Percentiles rank a stretch among this genome's conserved stretches.
Evolutionary conservation across 2,113 vertebrate genomes (phyloP).

Genomic region (Grantiella picta): DNA sequence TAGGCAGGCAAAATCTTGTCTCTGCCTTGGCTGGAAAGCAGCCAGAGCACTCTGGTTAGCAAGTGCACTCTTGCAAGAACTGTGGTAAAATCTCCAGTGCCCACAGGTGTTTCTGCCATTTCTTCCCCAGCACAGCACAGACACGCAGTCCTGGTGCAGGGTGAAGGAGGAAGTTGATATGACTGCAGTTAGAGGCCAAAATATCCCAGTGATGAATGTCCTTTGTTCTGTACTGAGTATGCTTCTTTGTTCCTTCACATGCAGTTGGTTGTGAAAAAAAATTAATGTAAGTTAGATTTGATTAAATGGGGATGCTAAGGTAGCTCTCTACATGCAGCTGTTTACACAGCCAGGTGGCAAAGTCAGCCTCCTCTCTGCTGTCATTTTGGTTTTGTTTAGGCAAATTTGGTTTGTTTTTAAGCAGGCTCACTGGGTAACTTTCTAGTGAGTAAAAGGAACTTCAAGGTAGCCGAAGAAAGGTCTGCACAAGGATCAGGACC

Average conservation of each 20-base stretch:
- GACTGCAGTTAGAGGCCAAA: neutral
- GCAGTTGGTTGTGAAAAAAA: neutral
- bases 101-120: constrained; percentile 5
- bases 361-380: neutral
- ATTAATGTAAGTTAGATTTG: neutral
- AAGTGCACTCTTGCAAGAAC: neutral
- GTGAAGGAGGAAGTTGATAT: neutral
- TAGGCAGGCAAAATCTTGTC: neutral
- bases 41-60: neutral
- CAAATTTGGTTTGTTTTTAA: neutral
- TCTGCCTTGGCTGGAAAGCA: neutral
- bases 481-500: neutral
- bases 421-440: neutral
- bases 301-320: neutral
- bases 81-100: neutral
- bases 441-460: neutral
- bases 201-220: neutral
- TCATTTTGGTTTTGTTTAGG: neutral
- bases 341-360: neutral
- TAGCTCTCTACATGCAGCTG: neutral
- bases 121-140: neutral
- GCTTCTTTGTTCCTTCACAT: neutral
- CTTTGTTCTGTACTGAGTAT: constrained; percentile 11
- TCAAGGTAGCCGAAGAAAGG: neutral
- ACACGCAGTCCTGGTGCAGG: neutral